A percentile compares a stretch with the other conserved stretches of the same genome.
phyloP scores from a whole-genome alignment of 2,888 invertebrate species.

The Hemaris fuciformis region DNA sequence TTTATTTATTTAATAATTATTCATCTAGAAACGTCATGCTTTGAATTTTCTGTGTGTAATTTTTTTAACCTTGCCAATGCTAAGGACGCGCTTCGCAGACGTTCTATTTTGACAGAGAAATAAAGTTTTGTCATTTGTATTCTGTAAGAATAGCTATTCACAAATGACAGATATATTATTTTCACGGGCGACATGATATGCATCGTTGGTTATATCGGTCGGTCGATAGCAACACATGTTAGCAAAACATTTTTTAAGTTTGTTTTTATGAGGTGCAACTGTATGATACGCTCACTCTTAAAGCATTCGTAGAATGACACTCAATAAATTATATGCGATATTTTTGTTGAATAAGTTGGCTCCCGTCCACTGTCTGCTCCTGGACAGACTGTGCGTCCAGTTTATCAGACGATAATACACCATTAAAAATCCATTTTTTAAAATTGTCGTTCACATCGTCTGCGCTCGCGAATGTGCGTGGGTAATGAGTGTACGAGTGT shows the following conservation, averaged over 20 bases:
- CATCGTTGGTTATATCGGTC: conserved; percentile 52
- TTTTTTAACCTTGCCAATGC: conserved; percentile 33
- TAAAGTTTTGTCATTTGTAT: conserved; percentile 51
- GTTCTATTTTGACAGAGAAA: conserved; percentile 46
- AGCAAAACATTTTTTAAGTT: conserved; percentile 64
- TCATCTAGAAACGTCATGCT: conserved; percentile 16
- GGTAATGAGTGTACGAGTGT: conserved; percentile 25
- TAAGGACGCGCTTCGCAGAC: conserved; percentile 39
- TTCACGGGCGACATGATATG: conserved; percentile 51
- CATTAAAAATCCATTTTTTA: conserved; percentile 43
- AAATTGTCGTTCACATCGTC: conserved; percentile 20
- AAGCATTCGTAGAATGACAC: conserved; percentile 72
- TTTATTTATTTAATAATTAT: neutral
- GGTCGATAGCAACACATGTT: conserved; percentile 47
- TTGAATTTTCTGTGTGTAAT: conserved; percentile 16
- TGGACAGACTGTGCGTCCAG: conserved; percentile 45
- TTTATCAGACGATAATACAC: conserved; percentile 54
- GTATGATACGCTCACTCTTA: conserved; percentile 59
- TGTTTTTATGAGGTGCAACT: conserved; percentile 78
- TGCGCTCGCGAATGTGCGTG: conserved; percentile 18
- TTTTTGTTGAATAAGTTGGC: conserved; percentile 75
- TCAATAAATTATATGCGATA: conserved; percentile 76
- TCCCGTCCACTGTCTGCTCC: conserved; percentile 64
- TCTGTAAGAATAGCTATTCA: conserved; percentile 49
- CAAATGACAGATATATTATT: conserved; percentile 57